Evolutionary conservation across 1,140 invertebrate genomes (phyloP).

Genomic region (Whitmania pigra): DNA sequence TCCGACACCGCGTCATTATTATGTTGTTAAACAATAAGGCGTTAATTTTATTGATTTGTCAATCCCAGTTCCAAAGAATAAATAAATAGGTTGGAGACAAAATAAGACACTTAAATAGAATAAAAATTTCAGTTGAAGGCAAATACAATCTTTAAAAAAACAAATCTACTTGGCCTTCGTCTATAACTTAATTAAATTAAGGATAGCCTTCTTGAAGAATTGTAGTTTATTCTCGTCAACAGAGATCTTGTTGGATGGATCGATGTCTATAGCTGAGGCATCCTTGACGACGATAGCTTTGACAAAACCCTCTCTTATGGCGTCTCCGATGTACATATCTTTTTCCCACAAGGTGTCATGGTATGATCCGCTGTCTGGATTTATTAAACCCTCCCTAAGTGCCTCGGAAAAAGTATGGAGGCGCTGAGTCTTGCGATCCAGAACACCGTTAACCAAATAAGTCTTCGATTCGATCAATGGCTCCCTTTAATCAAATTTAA

Average conservation of each 20-base stretch:
- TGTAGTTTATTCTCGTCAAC: constrained; percentile 34
- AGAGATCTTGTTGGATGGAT: constrained; percentile 36
- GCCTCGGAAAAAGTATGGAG: constrained; percentile 19
- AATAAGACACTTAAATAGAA: no score
- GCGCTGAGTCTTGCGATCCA: constrained; percentile 23
- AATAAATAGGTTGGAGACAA: no score
- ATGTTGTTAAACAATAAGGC: no score
- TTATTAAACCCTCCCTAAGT: constrained; percentile 19
- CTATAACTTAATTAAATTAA: constrained; percentile 23
- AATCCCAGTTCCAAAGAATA: no score
- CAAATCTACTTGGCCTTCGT: no score
- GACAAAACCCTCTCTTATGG: constrained; percentile 23
- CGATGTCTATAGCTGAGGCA: constrained; percentile 35
- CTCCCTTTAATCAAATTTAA: constrained; percentile 5
- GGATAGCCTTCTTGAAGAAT: constrained; percentile 32
- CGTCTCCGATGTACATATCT: constrained; percentile 24
- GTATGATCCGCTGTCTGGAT: constrained; percentile 17
- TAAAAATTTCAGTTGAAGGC: no score
- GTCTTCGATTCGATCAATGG: constrained; percentile 17
- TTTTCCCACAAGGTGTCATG: constrained; percentile 5
- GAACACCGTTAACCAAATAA: constrained; percentile 24
- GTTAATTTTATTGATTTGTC: no score
- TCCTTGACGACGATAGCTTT: constrained; percentile 27
- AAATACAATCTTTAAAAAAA: no score
- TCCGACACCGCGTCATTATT: no score